Evolutionary conservation across 2,113 vertebrate species (phyloP).

Genomic region (Gallinago jamesoni): DNA sequence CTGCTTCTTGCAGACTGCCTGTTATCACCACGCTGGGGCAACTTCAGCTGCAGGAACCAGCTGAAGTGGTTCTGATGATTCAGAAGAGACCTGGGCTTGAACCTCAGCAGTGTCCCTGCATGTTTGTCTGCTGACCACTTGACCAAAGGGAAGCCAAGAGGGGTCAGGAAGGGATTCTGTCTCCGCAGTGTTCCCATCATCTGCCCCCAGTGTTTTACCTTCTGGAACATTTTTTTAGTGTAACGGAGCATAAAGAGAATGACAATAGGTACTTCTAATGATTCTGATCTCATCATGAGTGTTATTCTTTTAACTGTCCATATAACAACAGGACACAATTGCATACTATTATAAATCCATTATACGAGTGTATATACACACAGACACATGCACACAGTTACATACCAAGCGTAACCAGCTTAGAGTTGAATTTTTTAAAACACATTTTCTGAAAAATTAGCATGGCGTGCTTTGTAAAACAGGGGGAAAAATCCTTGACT

Average conservation of each 20-base stretch:
- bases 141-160: neutral
- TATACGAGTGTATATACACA: neutral
- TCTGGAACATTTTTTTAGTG: neutral
- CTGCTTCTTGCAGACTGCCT: neutral
- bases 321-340: neutral
- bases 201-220: neutral
- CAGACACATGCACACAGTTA: rapidly evolving
- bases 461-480: neutral
- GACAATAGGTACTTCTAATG: neutral
- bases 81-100: neutral
- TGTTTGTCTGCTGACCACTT: neutral
- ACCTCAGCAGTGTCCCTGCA: neutral
- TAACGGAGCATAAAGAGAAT: neutral
- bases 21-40: neutral
- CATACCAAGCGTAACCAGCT: neutral
- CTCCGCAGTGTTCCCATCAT: neutral
- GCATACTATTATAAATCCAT: neutral
- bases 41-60: neutral
- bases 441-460: neutral
- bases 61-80: neutral
- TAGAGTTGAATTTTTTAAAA: neutral
- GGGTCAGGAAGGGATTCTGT: neutral
- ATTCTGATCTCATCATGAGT: neutral
- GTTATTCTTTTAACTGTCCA: neutral
- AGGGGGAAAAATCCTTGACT: neutral